These are phyloP conservation scores for Oreonectes daqikongensis DNA, from an alignment of 2,797 vertebrate species.

Conservation along the genomic window DNA sequence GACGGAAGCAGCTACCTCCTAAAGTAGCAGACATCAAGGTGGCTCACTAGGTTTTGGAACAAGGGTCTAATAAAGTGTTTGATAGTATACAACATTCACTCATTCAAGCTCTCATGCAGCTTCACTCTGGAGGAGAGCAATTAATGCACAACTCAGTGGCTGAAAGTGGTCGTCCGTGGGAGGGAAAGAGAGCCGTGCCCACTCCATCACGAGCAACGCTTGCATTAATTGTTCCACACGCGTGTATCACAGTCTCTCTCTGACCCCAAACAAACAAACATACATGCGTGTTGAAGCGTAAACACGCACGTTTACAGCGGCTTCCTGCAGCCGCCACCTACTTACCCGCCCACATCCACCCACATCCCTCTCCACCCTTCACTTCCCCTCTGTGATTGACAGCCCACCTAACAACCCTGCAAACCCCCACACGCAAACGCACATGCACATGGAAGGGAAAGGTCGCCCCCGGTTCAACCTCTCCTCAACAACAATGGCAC, in stretches of 20 bases:
- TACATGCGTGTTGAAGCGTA: conserved; percentile 25
- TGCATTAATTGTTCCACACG: conserved; percentile 41
- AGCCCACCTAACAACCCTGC: conserved; percentile 50
- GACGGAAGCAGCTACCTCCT: background rate
- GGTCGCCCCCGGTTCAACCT: conserved; percentile 52
- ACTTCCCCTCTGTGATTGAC: conserved; percentile 52
- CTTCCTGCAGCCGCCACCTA: conserved; percentile 51
- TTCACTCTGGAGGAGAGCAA: conserved; percentile 2
- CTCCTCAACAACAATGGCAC: conserved; percentile 42
- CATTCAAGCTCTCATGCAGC: background rate
- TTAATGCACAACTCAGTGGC: background rate
- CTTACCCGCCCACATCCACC: conserved; percentile 50
- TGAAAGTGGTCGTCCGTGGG: conserved; percentile 34
- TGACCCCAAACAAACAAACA: conserved; percentile 50
- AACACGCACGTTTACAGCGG: conserved; percentile 34
- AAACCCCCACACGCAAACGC: conserved; percentile 47
- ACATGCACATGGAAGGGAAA: conserved; percentile 40
- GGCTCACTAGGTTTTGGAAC: background rate
- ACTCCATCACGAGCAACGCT: conserved; percentile 16
- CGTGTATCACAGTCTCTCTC: conserved; percentile 21
- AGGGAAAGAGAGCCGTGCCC: conserved; percentile 11
- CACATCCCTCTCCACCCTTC: conserved; percentile 56
- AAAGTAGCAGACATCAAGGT: background rate
- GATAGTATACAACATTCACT: background rate
- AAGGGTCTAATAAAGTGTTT: background rate